Evolutionary conservation across 2,797 vertebrate genomes (phyloP).

Genomic region (Onychomys torridus): DNA sequence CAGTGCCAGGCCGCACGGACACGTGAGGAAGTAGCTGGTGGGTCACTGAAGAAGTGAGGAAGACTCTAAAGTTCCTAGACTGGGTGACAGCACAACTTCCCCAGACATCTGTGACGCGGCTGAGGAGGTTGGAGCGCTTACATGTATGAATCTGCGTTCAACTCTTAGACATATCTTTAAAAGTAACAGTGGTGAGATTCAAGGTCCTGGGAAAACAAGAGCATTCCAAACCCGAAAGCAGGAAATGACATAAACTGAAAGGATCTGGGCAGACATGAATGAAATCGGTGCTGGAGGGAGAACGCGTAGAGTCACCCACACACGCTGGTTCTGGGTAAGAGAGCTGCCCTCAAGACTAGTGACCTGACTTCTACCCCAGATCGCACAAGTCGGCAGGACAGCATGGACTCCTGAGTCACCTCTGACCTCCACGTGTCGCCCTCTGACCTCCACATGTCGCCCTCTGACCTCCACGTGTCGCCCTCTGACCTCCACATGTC

Average conservation of each 20-base stretch:
- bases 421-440: background rate
- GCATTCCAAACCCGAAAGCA: background rate
- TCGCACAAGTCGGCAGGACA: background rate
- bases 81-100: no score
- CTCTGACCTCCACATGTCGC: background rate
- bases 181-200: background rate
- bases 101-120: background rate
- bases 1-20: background rate
- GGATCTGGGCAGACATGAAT: background rate
- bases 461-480: background rate
- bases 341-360: background rate
- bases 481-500: background rate
- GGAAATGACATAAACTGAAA: background rate
- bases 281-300: background rate
- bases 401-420: background rate
- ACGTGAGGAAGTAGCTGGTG: no score
- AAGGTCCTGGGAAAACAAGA: background rate
- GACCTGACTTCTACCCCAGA: background rate
- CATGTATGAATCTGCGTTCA: background rate
- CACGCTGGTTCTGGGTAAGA: background rate
- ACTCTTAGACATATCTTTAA: background rate
- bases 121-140: background rate
- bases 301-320: background rate
- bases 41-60: background rate
- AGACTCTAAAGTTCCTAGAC: background rate